Base-by-base conservation (phyloP, 2,888 invertebrate genomes). In the Oasisia sp. region DNA sequence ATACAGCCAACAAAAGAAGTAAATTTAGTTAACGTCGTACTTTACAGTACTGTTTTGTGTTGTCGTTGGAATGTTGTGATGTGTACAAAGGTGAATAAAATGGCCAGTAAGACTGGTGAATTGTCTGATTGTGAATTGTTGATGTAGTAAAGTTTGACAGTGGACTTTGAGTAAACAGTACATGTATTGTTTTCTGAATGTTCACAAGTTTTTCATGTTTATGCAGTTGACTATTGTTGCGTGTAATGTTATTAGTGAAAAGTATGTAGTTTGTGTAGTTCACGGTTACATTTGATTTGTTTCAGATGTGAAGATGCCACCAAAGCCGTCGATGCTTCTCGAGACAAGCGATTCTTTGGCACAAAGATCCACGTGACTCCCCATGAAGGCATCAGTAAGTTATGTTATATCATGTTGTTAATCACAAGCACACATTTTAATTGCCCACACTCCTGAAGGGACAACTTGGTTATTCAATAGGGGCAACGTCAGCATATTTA, bases 271-370 rank as follows among this genome's bases (percentile, higher is more conserved):
- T 32, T 50, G 50, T 14, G 14, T 50, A 50, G 50, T 50, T 50
- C 1, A 14, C 50, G 9, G 45, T 50, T 14, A 50, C 38, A 32
- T 44, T 91, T 91, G 50, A 38, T 92, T 91, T 92, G 92, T 95
- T 94, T 32, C 94, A 96, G 97, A 93, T 98, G 98, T 95, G 99
- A 99, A 97, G 99, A 99, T 97, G 99, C 99, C 94, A 98, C 98
- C 95, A 99, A 99, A 97, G 99, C 99, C 93, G 97, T 99, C 94
- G 99, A 99, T 97, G 98, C 98, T 94, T 99, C 99, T 93, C 98
- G 99, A 96, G 99, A 99, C 97, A 99, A 99, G 97, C 97, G 98
- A 96, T 99, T 99, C 97, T 99, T 99, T 97, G 99, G 99, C 95
- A 98, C 98, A 96, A 99, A 99, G 97, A 99, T 99, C 97, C 98